Percentiles rank a stretch among this genome's conserved stretches.
Conservation (phyloP, 2,113 vertebrate genomes). For the Azemiops feae region DNA sequence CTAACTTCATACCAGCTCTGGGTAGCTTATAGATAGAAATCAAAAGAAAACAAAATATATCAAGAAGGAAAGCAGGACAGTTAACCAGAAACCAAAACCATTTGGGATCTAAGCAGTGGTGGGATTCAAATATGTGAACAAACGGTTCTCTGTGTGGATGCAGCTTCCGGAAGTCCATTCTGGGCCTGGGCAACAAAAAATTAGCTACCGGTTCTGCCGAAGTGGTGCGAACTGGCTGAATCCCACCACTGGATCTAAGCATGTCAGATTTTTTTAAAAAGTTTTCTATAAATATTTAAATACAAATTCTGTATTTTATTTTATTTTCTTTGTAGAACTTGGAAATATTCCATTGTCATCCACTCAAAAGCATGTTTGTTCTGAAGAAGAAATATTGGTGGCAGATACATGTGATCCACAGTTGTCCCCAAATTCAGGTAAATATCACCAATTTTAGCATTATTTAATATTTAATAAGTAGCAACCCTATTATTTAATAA, state of each 20-base stretch:
- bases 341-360: constrained; percentile 56
- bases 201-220: too few relatives aligned
- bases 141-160: too few relatives aligned
- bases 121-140: too few relatives aligned
- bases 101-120: not conserved
- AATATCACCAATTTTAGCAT: constrained; percentile 38
- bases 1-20: not conserved
- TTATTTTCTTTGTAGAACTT: constrained; percentile 60
- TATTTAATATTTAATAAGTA: constrained; percentile 11
- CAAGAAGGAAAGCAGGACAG: not conserved
- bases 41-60: not conserved
- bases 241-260: not conserved
- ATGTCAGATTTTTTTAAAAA: not conserved
- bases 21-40: not conserved
- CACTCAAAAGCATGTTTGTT: constrained; percentile 53
- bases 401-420: constrained; percentile 85
- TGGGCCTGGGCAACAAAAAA: too few relatives aligned
- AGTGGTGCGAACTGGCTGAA: too few relatives aligned
- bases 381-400: constrained; percentile 75
- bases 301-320: not conserved
- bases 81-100: not conserved
- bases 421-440: constrained; percentile 63
- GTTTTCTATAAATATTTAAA: constrained; percentile 3
- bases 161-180: too few relatives aligned
- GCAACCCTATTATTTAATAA: not conserved